Evolutionary conservation across 2,888 invertebrate species (phyloP).

Genomic region (Antheraea yamamai): DNA sequence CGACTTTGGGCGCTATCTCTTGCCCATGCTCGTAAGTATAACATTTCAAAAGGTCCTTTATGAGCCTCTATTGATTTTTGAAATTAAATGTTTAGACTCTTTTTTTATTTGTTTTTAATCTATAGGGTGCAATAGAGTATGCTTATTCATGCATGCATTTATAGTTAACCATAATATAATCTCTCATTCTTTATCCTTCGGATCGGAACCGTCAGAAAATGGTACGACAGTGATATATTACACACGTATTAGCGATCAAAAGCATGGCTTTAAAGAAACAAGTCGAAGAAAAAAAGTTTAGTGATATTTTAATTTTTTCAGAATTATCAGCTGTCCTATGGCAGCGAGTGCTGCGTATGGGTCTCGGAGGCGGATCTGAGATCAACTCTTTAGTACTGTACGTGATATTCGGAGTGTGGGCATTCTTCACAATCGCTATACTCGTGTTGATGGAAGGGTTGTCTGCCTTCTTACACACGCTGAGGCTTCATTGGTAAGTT

Average conservation of each 20-base stretch:
- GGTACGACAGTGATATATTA: no score
- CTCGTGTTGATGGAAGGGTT: constrained; percentile 95
- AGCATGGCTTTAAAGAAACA: no score
- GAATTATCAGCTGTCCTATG: constrained; percentile 92
- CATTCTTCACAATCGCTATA: constrained; percentile 90
- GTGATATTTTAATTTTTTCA: constrained; percentile 45
- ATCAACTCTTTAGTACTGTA: constrained; percentile 77
- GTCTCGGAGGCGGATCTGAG: constrained; percentile 54
- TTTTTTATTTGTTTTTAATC: no score
- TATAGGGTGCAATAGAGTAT: no score
- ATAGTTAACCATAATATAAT: no score
- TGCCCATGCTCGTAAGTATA: constrained; percentile 91
- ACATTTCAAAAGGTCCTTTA: background rate
- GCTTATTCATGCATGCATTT: no score
- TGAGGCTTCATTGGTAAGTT: constrained; percentile 91
- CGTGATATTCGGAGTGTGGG: constrained; percentile 88
- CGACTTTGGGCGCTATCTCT: constrained; percentile 94
- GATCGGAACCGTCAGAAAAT: no score
- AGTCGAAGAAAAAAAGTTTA: background rate
- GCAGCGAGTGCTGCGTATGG: constrained; percentile 85
- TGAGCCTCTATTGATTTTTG: background rate
- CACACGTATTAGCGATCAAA: no score
- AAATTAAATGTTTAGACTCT: no score
- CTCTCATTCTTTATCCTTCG: no score
- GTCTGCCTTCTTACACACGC: constrained; percentile 94